Evolutionary conservation across 2,888 invertebrate species (phyloP), one percentile per base, ranked within the genome.

Genomic region (Lissocephala sabroskyi): DNA sequence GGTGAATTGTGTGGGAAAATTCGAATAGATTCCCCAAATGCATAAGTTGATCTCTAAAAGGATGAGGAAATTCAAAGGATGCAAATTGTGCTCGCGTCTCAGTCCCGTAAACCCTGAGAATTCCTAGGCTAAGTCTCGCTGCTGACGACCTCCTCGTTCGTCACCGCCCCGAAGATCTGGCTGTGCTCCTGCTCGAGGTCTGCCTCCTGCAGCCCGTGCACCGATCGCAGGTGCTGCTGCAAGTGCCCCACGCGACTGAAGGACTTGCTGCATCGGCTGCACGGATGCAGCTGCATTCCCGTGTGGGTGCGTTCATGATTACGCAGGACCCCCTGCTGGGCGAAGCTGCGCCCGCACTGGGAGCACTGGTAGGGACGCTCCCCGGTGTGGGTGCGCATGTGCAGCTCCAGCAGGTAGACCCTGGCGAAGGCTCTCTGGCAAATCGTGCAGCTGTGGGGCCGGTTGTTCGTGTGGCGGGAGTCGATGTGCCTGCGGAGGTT

Each of bases 371-470:
- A 82, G 0, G 84, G 84, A 29, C 79, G 78, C 40, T 83, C 83
- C 0, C 83, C 82, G 1, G 82, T 82, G 33, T 84, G 83, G 0
- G 71, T 81, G 13, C 82, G 75, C 40, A 62, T 65, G 3, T 88
- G 83, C 5, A 87, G 84, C 60, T 89, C 87, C 0, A 83, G 55
- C 37, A 81, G 52, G 46, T 80, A 84, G 3, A 83, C 82, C 2
- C 82, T 71, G 0, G 81, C 59, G 49, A 84, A 83, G 1, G 68
- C 70, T 26, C 77, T 67, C 3, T 74, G 67, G 40, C 84, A 84
- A 1, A 74, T 36, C n/a, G 71, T 75, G 45, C 82, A 83, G 2
- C 52, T 52, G 45, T 82, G 81, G 0, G 83, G 84, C 10, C 79
- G 77, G 23, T 82, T 80, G 0, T 79, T 73, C 2, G 82, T 83